Conservation (phyloP, 1,140 invertebrate genomes). For the Drosophila lacertosa region DNA sequence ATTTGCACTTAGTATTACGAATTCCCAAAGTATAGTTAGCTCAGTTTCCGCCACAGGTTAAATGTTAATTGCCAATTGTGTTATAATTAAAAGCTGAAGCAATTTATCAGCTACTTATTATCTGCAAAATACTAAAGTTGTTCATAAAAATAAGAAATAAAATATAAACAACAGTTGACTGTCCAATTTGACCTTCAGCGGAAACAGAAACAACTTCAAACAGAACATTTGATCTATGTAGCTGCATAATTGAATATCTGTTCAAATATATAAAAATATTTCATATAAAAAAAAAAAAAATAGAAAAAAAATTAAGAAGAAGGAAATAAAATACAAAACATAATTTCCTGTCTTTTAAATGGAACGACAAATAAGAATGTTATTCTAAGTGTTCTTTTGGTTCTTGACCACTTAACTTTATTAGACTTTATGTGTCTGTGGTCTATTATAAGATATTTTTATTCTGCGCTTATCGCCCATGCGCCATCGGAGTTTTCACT, state of each 20-base stretch:
- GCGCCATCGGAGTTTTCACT: constrained; percentile 58
- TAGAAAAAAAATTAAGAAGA: not conserved
- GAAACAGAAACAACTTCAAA: constrained; percentile 20
- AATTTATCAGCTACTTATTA: constrained; percentile 48
- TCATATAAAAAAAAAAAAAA: not conserved
- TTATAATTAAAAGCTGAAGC: constrained; percentile 54
- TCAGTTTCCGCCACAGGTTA: constrained; percentile 58
- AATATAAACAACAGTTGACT: constrained; percentile 22
- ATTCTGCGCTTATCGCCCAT: constrained; percentile 47
- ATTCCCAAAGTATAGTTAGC: constrained; percentile 13
- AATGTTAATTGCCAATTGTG: constrained; percentile 77
- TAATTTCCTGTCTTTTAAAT: constrained; percentile 4
- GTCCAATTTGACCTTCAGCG: constrained; percentile 25
- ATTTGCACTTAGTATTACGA: constrained; percentile 39
- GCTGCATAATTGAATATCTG: constrained; percentile 8
- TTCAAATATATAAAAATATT: not conserved
- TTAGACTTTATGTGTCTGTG: not conserved
- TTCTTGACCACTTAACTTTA: too few relatives aligned
- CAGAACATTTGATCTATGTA: constrained; percentile 17
- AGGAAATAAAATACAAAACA: not conserved
- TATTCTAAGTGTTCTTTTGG: not conserved
- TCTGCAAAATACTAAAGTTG: constrained; percentile 24
- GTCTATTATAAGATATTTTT: constrained; percentile 1
- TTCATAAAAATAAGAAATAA: constrained; percentile 25
- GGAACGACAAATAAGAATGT: not conserved